Evolutionary conservation across 2,888 invertebrate species (phyloP), one percentile per base, ranked within the genome.

Genomic region (Odontomyia ornata): DNA sequence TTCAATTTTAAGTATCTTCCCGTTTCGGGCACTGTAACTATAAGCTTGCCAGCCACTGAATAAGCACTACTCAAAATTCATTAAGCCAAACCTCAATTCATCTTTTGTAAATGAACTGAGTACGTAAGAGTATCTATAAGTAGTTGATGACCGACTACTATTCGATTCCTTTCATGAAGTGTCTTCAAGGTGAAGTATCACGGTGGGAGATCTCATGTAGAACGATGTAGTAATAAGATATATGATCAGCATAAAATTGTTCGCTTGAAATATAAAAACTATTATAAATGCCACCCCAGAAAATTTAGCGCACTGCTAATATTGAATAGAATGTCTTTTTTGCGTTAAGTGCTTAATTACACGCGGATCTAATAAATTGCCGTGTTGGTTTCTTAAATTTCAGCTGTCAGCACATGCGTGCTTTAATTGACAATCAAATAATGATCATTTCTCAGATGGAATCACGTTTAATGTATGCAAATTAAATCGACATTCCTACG

Each of bases 171-270:
- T 9, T 4, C 18, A 52, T 52, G 52, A n/a, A 3, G 5, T 52
- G 4, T 52, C 52, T 52, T 52, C 52, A 52, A 52, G 52, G 52
- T 52, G 52, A 52, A 52, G 52, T 52, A 52, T 52, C 52, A n/a
- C 52, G 15, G 52, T 52, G 15, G 52, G 52, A 18, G 15, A 52
- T 52, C 52, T 52, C 15, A 9, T 15, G 3, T 52, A 18, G 15
- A 52, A 3, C 36, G 36, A 36, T 36, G 36, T 9, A 9, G 36
- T 9, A 36, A 36, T 36, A 36, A 36, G 36, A 36, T 36, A 36
- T 9, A 36, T 36, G 36, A 36, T 9, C 36, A 36, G 36, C 36
- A 36, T 36, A 36, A 9, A 36, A 36, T 9, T 36, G 36, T 36
- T 36, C 36, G 9, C 36, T 36, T 3, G 9, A 36, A 9, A 36